phyloP scores from a whole-genome alignment of 2,888 invertebrate species.

The Notocelia uddmanniana region DNA sequence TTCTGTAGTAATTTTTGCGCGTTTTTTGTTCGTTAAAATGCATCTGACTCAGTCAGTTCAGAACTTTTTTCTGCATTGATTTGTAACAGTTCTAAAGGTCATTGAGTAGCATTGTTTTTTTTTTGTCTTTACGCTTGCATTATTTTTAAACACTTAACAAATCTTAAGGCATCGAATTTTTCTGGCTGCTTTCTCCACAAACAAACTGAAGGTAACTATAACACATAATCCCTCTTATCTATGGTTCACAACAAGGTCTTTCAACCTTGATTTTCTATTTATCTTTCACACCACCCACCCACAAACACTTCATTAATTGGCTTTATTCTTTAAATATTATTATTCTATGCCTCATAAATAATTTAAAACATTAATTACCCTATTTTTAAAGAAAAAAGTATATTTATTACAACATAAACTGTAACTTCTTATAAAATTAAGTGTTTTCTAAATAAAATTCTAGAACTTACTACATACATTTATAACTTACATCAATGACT shows the following conservation, averaged over 20 bases:
- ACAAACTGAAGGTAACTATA: conserved; percentile 11
- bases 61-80: not conserved
- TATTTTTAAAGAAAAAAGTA: too few relatives aligned
- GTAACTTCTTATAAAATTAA: too few relatives aligned
- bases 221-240: conserved; percentile 34
- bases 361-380: too few relatives aligned
- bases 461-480: too few relatives aligned
- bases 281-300: conserved; percentile 5
- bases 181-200: not conserved
- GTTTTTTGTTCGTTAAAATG: conserved; percentile 26
- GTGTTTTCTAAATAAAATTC: too few relatives aligned
- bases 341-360: not conserved
- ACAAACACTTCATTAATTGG: not conserved
- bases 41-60: not conserved
- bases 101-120: conserved; percentile 1
- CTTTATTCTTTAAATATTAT: not conserved
- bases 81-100: not conserved
- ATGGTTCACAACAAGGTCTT: conserved; percentile 11
- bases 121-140: not conserved
- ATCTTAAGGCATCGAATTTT: not conserved
- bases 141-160: not conserved
- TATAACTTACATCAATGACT: too few relatives aligned
- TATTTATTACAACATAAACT: too few relatives aligned
- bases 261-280: conserved; percentile 26
- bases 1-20: conserved; percentile 4